These are phyloP conservation scores for Microtus pennsylvanicus DNA, from an alignment of 2,113 vertebrate genomes.

Conservation along the genomic window DNA sequence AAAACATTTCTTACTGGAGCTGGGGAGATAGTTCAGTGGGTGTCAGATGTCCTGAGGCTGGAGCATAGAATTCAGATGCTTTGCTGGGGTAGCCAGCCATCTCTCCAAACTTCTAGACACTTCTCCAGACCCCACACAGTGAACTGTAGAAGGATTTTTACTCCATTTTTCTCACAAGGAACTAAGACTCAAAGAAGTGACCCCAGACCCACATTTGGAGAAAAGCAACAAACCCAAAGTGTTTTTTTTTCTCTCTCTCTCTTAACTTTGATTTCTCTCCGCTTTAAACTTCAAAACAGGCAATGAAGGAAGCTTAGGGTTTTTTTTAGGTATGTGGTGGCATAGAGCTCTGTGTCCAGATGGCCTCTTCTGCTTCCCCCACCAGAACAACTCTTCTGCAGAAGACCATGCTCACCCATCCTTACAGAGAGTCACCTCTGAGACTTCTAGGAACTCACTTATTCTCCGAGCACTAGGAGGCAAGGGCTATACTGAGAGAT, in stretches of 20 bases:
- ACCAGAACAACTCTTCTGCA: fast-evolving
- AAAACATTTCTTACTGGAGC: neutral
- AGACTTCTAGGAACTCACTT: neutral
- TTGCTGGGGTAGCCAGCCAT: neutral
- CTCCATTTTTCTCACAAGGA: neutral
- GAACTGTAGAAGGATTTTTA: neutral
- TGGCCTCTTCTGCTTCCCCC: neutral
- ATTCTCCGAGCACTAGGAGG: neutral
- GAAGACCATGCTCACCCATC: neutral
- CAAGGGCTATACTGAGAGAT: neutral
- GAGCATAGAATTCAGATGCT: neutral
- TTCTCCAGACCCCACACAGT: neutral
- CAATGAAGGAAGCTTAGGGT: neutral
- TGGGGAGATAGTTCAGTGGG: neutral
- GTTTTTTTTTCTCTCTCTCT: neutral
- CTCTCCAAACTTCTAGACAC: neutral
- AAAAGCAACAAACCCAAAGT: neutral
- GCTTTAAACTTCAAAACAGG: neutral
- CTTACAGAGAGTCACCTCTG: neutral
- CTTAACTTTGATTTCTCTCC: neutral
- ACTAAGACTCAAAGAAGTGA: neutral
- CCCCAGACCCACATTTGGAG: neutral
- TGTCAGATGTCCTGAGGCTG: neutral
- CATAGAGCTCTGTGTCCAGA: neutral
- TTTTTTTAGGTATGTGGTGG: neutral